A percentile compares a stretch with the other conserved stretches of the same genome.
Conservation (phyloP, 2,888 invertebrate species). For the Polydrusus tereticollis region DNA sequence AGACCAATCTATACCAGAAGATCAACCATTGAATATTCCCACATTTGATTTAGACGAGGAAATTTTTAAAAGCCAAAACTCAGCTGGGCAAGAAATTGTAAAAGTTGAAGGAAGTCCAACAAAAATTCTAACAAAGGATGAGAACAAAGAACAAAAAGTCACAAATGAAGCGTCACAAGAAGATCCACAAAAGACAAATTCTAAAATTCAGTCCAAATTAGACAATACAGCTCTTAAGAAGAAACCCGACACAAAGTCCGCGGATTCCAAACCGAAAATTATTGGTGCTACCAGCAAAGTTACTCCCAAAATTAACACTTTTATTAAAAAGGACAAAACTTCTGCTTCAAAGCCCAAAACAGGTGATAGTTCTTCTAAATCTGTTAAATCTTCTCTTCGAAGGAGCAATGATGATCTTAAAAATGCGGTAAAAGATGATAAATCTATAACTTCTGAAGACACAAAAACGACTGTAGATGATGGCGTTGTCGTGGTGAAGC, state of each 20-base stretch:
- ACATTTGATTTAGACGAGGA: slow-evolving; percentile 12
- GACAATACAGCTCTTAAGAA: slow-evolving; percentile 32
- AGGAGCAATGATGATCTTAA: slow-evolving; percentile 46
- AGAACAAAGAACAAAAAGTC: neutral
- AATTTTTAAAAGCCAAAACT: slow-evolving; percentile 1
- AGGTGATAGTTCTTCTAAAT: slow-evolving; percentile 29
- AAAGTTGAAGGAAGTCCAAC: slow-evolving; percentile 9
- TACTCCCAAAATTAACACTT: slow-evolving; percentile 7
- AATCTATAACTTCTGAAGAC: neutral
- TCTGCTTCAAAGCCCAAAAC: slow-evolving; percentile 21
- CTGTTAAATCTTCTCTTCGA: slow-evolving; percentile 24
- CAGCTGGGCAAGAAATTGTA: neutral
- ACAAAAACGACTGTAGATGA: neutral
- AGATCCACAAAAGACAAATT: slow-evolving; percentile 25
- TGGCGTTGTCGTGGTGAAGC: neutral
- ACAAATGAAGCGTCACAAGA: slow-evolving; percentile 1
- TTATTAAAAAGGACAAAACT: slow-evolving; percentile 31
- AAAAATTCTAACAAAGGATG: slow-evolving; percentile 13
- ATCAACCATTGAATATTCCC: slow-evolving; percentile 52
- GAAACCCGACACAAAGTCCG: slow-evolving; percentile 44
- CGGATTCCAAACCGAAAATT: slow-evolving; percentile 30
- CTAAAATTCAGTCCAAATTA: slow-evolving; percentile 36
- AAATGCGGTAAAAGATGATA: slow-evolving; percentile 34
- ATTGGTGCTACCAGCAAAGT: slow-evolving; percentile 9
- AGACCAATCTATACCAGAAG: slow-evolving; percentile 66